Base-by-base conservation (phyloP, 2,888 invertebrate species). In the Drosophila formosana region DNA sequence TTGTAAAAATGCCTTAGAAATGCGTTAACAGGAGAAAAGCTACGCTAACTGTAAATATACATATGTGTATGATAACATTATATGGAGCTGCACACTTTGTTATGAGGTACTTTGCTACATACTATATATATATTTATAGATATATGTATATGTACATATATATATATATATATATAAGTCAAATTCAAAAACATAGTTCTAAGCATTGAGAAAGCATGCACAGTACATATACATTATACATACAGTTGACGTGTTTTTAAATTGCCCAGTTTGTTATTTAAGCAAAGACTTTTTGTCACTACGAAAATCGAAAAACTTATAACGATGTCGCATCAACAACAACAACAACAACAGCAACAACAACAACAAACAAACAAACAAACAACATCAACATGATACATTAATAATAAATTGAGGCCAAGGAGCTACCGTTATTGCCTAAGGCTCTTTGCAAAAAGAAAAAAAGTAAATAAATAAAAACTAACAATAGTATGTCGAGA, bases 1-100 rank as follows among this genome's bases (percentile, higher is more conserved):
- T 65, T 66, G 65, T 67, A 70, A 68, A 51, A 84, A 84, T 85
- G 82, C 82, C 82, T 82, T 82, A 62, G 62, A 82, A 71, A 72
- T 78, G 81, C 82, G 77, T 82, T 65, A 80, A 78, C 68, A 74
- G 50, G 62, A 67, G 39, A 41, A 71, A 79, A 49, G 4, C 41
- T n/a, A 51, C 23, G 13, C 75, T 75, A 82, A 53, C 39, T 82
- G 85, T 82, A 82, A 75, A 82, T 82, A 85, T 51, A 28, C 46
- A 60, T 65, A 50, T 60, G 58, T 58, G 61, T 62, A 68, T 55
- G 41, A 58, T 67, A 55, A 23, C 23, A 55, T 43, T 53, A 43
- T 45, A 55, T 32, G 41, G 30, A 32, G 43, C 23, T 18, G 49
- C 41, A 43, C n/a, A 63, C 32, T 62, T 46, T 55, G 55, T 55